A percentile compares a stretch with the other conserved stretches of the same genome.
phyloP scores from a whole-genome alignment of 2,888 invertebrate species.

The Aphodius granarius region DNA sequence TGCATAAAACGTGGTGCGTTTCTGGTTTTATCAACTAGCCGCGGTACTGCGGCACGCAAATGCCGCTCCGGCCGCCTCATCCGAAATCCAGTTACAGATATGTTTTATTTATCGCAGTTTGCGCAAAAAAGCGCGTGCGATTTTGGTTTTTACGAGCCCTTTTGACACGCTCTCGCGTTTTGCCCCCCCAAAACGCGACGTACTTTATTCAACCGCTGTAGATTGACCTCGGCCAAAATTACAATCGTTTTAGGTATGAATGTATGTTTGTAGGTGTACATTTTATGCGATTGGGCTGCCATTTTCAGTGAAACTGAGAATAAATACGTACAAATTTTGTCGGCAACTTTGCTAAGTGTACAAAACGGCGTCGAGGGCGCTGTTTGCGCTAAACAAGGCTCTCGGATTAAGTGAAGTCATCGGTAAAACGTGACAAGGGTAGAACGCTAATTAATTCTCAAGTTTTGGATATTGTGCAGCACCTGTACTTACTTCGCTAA shows the following conservation, averaged over 20 bases:
- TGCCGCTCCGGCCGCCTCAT: not conserved
- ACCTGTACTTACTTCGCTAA: too few relatives aligned
- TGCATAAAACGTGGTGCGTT: not conserved
- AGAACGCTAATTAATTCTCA: too few relatives aligned
- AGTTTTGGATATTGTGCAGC: too few relatives aligned
- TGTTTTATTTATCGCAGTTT: constrained; percentile 7
- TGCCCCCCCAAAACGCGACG: not conserved
- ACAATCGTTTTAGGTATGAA: not conserved
- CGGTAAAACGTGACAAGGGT: too few relatives aligned
- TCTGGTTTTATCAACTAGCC: not conserved
- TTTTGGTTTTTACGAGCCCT: not conserved
- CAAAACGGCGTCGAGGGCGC: too few relatives aligned
- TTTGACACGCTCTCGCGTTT: not conserved
- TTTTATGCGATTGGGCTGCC: not conserved
- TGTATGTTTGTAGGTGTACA: not conserved
- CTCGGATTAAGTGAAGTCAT: too few relatives aligned
- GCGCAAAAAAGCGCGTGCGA: not conserved
- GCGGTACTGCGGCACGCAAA: not conserved
- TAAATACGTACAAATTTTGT: too few relatives aligned
- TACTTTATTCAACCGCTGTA: not conserved
- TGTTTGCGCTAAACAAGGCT: too few relatives aligned
- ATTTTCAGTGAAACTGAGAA: too few relatives aligned
- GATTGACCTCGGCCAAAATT: not conserved
- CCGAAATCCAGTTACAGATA: constrained; percentile 13
- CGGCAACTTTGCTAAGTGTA: too few relatives aligned